Percentiles rank a stretch among this genome's conserved stretches.
These are phyloP conservation scores for Siderastrea radians DNA, from an alignment of 92 coral and sea anemone genomes.

Conservation along the genomic window DNA sequence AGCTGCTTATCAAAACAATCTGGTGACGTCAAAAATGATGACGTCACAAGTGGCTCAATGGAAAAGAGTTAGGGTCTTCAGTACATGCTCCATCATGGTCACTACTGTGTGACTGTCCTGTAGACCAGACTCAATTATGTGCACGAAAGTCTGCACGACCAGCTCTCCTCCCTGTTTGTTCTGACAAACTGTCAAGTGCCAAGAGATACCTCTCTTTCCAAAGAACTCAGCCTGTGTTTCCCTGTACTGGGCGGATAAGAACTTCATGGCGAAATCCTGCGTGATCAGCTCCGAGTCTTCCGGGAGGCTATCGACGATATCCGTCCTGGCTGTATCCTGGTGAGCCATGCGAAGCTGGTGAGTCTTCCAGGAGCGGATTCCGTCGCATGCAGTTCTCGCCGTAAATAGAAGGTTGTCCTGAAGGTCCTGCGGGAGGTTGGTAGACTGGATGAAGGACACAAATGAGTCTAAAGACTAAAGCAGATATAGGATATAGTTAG, in stretches of 20 bases:
- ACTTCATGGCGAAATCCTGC: conserved; percentile 71
- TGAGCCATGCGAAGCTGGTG: conserved; percentile 42
- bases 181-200: conserved; percentile 60
- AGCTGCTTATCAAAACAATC: no score
- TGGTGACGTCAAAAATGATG: no score
- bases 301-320: conserved; percentile 40
- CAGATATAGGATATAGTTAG: neutral
- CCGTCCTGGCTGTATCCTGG: conserved; percentile 60
- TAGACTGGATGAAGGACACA: conserved; percentile 28
- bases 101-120: conserved; percentile 67
- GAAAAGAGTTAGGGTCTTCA: neutral
- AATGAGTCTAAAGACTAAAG: conserved; percentile 34
- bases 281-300: conserved; percentile 30
- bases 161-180: conserved; percentile 35
- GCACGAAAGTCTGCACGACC: conserved; percentile 60
- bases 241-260: conserved; percentile 46
- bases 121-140: conserved; percentile 59
- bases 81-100: conserved; percentile 60
- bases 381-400: conserved; percentile 39
- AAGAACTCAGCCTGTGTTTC: conserved; percentile 64
- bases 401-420: conserved; percentile 48
- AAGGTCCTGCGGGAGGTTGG: conserved; percentile 39
- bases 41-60: no score
- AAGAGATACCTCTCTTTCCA: conserved; percentile 71
- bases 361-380: conserved; percentile 44